Conservation (phyloP, 2,888 invertebrate species). For the Harpagoxenus sublaevis region DNA sequence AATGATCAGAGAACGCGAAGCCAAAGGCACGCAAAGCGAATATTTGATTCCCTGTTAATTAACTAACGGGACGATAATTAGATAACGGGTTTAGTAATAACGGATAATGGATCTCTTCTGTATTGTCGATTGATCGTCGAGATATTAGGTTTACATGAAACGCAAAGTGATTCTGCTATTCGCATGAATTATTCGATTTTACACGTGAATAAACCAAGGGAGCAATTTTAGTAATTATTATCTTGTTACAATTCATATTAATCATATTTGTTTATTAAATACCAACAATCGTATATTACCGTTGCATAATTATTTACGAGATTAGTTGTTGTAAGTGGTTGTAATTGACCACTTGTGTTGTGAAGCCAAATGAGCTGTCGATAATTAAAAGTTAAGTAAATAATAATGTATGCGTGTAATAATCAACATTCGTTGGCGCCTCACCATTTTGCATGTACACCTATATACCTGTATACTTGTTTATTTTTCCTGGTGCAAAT, state of each 20-base stretch:
- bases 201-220: neutral
- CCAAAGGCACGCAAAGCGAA: neutral
- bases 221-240: neutral
- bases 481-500: too few relatives aligned
- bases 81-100: constrained; percentile 15
- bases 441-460: too few relatives aligned
- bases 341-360: neutral
- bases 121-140: neutral
- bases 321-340: neutral
- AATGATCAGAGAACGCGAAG: constrained; percentile 2
- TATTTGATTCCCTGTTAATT: constrained; percentile 9
- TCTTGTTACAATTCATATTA: neutral
- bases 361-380: neutral
- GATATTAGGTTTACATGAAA: neutral
- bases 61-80: constrained; percentile 20
- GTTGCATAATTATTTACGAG: neutral
- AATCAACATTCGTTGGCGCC: too few relatives aligned
- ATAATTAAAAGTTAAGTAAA: neutral
- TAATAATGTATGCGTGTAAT: neutral
- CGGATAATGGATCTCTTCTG: constrained; percentile 17
- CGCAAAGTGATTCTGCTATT: neutral
- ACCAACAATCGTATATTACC: neutral
- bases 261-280: neutral
- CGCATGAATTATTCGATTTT: neutral
- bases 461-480: too few relatives aligned